Evolutionary conservation across 1,140 invertebrate species (phyloP).

Genomic region (Antheraea pernyi): DNA sequence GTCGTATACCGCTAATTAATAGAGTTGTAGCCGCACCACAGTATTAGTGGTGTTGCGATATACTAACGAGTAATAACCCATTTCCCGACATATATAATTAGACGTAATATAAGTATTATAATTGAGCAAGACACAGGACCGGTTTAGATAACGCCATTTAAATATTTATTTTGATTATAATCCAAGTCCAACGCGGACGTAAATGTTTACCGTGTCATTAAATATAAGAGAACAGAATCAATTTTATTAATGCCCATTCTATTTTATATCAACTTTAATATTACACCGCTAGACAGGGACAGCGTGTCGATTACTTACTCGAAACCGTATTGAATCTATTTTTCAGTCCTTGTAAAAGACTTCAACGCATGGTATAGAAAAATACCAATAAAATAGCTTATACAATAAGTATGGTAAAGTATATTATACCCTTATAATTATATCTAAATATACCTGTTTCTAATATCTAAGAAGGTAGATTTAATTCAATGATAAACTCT

Average conservation of each 20-base stretch:
- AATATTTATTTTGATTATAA: conserved; percentile 21
- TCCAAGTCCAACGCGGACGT: conserved; percentile 16
- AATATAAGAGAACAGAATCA: conserved; percentile 10
- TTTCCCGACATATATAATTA: neutral
- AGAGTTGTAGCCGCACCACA: too few species aligned
- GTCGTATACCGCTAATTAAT: too few species aligned
- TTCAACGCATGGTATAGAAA: conserved; percentile 52
- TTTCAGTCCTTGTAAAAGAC: conserved; percentile 56
- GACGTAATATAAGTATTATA: neutral
- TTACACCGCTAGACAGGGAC: neutral
- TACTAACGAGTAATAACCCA: neutral
- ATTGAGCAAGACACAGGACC: conserved; percentile 5
- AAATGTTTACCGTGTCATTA: conserved; percentile 15
- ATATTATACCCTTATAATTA: neutral
- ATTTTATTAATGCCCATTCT: neutral
- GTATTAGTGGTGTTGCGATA: too few species aligned
- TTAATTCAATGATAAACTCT: neutral
- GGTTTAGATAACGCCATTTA: conserved; percentile 15
- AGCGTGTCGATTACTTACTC: neutral
- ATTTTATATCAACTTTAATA: neutral
- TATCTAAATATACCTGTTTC: neutral
- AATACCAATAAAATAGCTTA: conserved; percentile 2
- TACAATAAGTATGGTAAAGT: neutral
- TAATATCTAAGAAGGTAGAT: neutral
- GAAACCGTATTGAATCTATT: conserved; percentile 11